These are phyloP conservation scores for Nephrotoma appendiculata DNA, from an alignment of 2,888 invertebrate genomes.

Conservation along the genomic window DNA sequence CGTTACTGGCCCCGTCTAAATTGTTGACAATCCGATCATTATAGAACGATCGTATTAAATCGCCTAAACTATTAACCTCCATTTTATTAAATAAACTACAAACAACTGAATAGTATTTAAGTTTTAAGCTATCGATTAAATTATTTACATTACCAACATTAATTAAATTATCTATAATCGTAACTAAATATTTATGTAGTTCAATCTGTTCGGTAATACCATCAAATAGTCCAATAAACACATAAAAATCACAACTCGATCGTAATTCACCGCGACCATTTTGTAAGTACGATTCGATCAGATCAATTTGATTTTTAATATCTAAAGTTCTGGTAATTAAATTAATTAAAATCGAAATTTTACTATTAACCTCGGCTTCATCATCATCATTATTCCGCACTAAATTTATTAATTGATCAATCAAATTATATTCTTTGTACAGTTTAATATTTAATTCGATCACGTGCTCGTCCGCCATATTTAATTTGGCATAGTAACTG, in stretches of 20 bases:
- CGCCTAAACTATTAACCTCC: conserved; percentile 19
- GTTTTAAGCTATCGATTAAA: conserved; percentile 20
- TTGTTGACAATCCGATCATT: conserved; percentile 22
- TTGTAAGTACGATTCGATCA: conserved; percentile 31
- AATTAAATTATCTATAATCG: conserved; percentile 23
- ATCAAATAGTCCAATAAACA: conserved; percentile 28
- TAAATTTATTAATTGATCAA: conserved; percentile 30
- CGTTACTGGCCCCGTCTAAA: conserved; percentile 6
- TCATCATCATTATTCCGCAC: conserved; percentile 15
- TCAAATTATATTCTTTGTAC: conserved; percentile 29
- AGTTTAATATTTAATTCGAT: conserved; percentile 18
- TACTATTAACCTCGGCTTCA: conserved; percentile 21
- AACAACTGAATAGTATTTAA: conserved; percentile 24
- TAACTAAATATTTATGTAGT: conserved; percentile 26
- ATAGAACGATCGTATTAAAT: conserved; percentile 15
- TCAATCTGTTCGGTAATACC: conserved; percentile 24
- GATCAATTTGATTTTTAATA: conserved; percentile 31
- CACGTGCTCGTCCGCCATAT: not conserved
- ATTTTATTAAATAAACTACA: conserved; percentile 30
- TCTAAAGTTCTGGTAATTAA: conserved; percentile 32
- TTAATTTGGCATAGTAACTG: not conserved
- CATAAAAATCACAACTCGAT: conserved; percentile 21
- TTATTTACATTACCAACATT: conserved; percentile 20
- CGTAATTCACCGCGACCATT: not conserved
- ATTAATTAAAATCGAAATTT: conserved; percentile 32